Percentiles rank a stretch among this genome's conserved stretches.
Conservation (phyloP, 2,888 invertebrate genomes). For the Andricus quercusramuli region DNA sequence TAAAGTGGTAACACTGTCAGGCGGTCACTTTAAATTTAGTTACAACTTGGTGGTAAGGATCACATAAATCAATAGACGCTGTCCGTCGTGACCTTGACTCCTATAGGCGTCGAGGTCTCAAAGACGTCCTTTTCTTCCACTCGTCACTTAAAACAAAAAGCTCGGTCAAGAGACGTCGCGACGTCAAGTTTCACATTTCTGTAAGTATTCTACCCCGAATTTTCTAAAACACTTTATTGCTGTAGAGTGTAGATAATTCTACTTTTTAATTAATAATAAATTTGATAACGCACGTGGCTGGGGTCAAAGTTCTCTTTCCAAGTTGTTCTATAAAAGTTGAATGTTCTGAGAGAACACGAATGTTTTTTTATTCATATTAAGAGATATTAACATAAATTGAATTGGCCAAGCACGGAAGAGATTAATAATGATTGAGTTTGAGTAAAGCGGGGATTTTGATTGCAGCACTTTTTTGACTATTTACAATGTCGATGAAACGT, state of each 20-base stretch:
- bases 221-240: neutral
- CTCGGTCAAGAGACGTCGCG: neutral
- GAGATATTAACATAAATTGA: neutral
- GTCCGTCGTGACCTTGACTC: constrained; percentile 8
- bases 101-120: neutral
- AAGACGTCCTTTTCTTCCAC: neutral
- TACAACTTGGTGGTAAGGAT: constrained; percentile 25
- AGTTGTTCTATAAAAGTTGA: neutral
- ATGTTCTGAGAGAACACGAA: neutral
- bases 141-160: neutral
- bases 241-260: neutral
- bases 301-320: neutral
- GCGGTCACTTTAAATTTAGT: constrained; percentile 32
- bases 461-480: constrained; percentile 24
- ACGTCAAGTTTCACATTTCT: constrained; percentile 6
- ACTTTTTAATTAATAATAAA: neutral
- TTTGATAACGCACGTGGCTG: neutral
- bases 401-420: neutral
- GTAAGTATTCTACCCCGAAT: neutral
- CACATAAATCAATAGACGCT: constrained; percentile 7
- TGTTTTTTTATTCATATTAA: neutral
- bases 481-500: constrained; percentile 35
- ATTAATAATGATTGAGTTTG: constrained; percentile 1
- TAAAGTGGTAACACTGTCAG: constrained; percentile 23
- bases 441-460: constrained; percentile 33